Percentiles rank a stretch among this genome's conserved stretches.
Conservation (phyloP, 2,888 invertebrate genomes). For the Mimumesa dahlbomi region DNA sequence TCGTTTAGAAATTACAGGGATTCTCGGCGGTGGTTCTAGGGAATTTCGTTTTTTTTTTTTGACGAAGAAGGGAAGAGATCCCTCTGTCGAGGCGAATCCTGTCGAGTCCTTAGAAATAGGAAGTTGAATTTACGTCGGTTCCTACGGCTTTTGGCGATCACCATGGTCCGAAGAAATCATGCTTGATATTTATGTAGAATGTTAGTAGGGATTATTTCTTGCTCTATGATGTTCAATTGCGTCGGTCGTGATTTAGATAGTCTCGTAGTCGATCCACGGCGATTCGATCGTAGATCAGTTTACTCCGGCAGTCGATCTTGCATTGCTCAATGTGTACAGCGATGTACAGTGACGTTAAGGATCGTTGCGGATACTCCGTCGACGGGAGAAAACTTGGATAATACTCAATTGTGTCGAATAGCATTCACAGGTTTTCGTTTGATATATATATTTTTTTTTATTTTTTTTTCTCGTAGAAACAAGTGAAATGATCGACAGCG, state of each 20-base stretch:
- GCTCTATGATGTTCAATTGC: not conserved
- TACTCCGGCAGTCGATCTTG: slow-evolving; percentile 16
- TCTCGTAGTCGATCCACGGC: not conserved
- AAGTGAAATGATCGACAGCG: not conserved
- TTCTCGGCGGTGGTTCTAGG: too few relatives aligned
- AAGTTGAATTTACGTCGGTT: too few relatives aligned
- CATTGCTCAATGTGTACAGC: slow-evolving; percentile 37
- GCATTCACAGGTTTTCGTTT: too few relatives aligned
- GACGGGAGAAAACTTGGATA: slow-evolving; percentile 10
- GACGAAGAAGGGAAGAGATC: too few relatives aligned
- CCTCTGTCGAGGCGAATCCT: too few relatives aligned
- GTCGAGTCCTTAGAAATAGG: too few relatives aligned
- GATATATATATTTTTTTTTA: slow-evolving; percentile 1
- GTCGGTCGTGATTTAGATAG: not conserved
- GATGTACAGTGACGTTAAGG: not conserved
- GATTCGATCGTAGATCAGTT: slow-evolving; percentile 1
- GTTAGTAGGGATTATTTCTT: not conserved
- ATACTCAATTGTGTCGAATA: slow-evolving; percentile 26
- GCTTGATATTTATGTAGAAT: slow-evolving; percentile 24
- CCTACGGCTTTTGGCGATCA: slow-evolving; percentile 20
- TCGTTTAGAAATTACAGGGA: too few relatives aligned
- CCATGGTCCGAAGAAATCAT: not conserved
- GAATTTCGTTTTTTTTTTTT: too few relatives aligned
- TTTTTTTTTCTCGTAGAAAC: not conserved
- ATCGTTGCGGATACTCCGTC: not conserved